phyloP scores from a whole-genome alignment of 2,888 invertebrate species.

The Aleiodes testaceus region DNA sequence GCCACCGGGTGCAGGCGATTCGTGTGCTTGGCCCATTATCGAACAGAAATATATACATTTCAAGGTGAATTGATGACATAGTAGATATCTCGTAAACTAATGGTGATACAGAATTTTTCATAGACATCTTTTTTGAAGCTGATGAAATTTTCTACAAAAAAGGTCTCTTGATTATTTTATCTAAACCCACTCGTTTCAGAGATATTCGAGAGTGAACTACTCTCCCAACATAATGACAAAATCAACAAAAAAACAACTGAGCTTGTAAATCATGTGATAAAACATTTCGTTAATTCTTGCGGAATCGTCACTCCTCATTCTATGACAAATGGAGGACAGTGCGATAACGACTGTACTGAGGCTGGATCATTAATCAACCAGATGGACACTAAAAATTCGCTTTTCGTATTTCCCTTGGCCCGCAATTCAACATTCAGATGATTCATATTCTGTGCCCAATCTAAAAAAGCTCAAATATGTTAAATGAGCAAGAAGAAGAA shows the following conservation, averaged over 20 bases:
- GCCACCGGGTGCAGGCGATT: conserved; percentile 63
- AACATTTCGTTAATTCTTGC: conserved; percentile 7
- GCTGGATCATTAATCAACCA: conserved; percentile 35
- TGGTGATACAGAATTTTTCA: no score
- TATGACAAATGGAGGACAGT: conserved; percentile 33
- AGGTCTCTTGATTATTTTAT: no score
- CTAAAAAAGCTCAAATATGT: not conserved
- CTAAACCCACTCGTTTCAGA: no score
- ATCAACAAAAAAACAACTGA: no score
- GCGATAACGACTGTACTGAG: conserved; percentile 31
- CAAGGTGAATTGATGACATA: conserved; percentile 7
- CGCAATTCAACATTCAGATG: conserved; percentile 26
- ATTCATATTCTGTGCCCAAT: conserved; percentile 25
- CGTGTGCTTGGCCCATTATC: conserved; percentile 58
- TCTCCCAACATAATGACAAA: no score
- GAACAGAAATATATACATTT: conserved; percentile 8
- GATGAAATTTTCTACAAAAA: no score
- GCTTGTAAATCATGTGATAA: conserved; percentile 7
- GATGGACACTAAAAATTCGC: conserved; percentile 14
- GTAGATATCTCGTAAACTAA: not conserved
- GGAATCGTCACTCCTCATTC: conserved; percentile 11
- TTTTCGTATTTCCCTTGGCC: conserved; percentile 44
- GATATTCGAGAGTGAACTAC: no score
- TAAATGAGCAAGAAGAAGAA: no score
- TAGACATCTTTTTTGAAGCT: no score